phyloP scores from a whole-genome alignment of 2,113 vertebrate genomes.

The Polyodon spathula region DNA sequence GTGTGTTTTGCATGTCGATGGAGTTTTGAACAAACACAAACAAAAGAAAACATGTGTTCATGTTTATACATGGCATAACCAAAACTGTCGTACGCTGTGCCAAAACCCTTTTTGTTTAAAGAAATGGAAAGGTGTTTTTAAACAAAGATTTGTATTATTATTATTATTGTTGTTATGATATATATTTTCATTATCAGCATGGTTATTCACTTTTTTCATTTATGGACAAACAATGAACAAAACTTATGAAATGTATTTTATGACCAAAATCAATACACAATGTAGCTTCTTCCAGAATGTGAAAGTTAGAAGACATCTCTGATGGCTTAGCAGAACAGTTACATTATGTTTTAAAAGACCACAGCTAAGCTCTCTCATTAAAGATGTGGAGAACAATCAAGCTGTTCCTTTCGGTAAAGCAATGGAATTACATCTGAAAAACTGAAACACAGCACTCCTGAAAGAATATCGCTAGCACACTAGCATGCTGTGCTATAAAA shows the following conservation, averaged over 20 bases:
- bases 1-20: too few species aligned
- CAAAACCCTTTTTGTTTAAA: conserved; percentile 11
- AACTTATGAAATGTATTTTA: neutral
- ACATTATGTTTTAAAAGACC: too few species aligned
- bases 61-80: conserved; percentile 19
- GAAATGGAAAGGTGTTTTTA: neutral
- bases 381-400: too few species aligned
- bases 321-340: neutral
- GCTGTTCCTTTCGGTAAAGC: too few species aligned
- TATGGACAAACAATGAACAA: neutral
- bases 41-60: conserved; percentile 12
- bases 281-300: conserved; percentile 13
- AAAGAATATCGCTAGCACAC: too few species aligned
- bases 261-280: neutral
- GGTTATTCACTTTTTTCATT: conserved; percentile 2
- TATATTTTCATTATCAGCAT: conserved; percentile 7
- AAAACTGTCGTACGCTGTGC: conserved; percentile 20
- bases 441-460: too few species aligned
- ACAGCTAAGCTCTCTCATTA: too few species aligned
- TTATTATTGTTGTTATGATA: neutral
- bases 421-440: too few species aligned
- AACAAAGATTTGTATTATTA: neutral
- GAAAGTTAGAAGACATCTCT: neutral
- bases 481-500: too few species aligned
- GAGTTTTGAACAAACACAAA: neutral